Base-by-base conservation (phyloP, 2,888 invertebrate genomes). In the Drosophila robusta region DNA sequence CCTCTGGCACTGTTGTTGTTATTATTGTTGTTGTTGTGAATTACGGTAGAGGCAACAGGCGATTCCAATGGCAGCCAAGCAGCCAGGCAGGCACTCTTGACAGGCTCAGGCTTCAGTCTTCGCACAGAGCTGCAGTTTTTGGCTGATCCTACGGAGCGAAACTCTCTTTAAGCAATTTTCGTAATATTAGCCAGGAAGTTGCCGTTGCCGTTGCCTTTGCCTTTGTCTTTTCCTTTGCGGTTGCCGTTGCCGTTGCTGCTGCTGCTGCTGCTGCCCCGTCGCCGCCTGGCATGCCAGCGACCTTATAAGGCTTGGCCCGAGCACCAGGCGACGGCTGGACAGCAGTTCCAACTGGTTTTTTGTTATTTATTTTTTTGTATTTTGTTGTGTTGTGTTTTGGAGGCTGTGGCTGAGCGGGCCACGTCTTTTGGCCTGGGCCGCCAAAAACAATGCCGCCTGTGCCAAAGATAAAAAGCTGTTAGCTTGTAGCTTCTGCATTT, bases 401-500 rank as follows among this genome's bases (percentile, higher is more conserved):
- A 61, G 51, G 51, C 61, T 54, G 50, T 22, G n/a, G 29, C 9
- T 29, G 26, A 29, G 26, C 26, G 26, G 26, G 64, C 32, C 16
- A 38, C 46, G 29, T 61, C 62, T 71, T 78, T 75, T 78, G 72
- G 71, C 75, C 46, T 68, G 75, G 66, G 57, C 78, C 72, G 76
- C 78, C 79, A 81, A 84, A 83, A 84, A 82, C 78, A 82, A 82
- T 64, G 81, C 79, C 81, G 87, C 82, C 82, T 80, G 67, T 77
- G 85, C 81, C 76, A 79, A 81, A 86, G 86, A 86, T 86, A 87
- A 89, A 89, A 89, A 89, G 89, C 89, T 89, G 89, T 89, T 89
- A 89, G 89, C 88, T 89, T 83, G 89, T 89, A 89, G 89, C 89
- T 89, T 89, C 89, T 89, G 89, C 89, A 89, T 89, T 89, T 89